phyloP scores from a whole-genome alignment of 2,888 invertebrate species.

The Tuberolachnus salignus region DNA sequence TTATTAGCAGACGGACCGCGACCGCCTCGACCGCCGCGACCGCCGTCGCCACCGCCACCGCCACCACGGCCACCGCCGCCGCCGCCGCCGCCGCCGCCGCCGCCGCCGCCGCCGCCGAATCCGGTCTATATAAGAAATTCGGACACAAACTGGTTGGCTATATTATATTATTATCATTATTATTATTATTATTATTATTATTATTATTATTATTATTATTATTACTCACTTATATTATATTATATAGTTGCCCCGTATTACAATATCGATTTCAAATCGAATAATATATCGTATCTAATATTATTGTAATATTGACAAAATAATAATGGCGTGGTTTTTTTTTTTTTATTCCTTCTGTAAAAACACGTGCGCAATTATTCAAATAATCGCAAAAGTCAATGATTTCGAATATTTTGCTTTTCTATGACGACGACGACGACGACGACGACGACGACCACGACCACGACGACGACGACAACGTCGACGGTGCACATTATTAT shows the following conservation, averaged over 20 bases:
- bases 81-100: neutral
- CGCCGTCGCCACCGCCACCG: neutral
- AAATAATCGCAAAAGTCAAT: too few relatives aligned
- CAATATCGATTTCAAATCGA: slow-evolving; percentile 18
- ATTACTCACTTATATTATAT: neutral
- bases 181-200: neutral
- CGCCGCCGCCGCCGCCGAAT: neutral
- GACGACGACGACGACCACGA: neutral
- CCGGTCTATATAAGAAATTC: slow-evolving; percentile 19
- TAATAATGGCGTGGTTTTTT: neutral
- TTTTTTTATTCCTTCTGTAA: neutral
- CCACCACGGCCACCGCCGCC: neutral
- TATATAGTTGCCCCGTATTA: neutral
- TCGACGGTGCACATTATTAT: too few relatives aligned
- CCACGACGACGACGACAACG: neutral
- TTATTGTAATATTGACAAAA: slow-evolving; percentile 33
- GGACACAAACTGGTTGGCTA: slow-evolving; percentile 34
- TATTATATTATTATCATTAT: neutral
- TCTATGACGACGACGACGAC: neutral
- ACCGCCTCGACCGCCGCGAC: neutral
- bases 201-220: neutral
- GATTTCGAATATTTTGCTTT: too few relatives aligned
- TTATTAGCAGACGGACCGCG: slow-evolving; percentile 18
- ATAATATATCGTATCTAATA: too few relatives aligned
- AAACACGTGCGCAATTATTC: neutral